These are phyloP conservation scores for Coregonus sp. DNA, from an alignment of 2,797 vertebrate genomes.

Conservation along the genomic window DNA sequence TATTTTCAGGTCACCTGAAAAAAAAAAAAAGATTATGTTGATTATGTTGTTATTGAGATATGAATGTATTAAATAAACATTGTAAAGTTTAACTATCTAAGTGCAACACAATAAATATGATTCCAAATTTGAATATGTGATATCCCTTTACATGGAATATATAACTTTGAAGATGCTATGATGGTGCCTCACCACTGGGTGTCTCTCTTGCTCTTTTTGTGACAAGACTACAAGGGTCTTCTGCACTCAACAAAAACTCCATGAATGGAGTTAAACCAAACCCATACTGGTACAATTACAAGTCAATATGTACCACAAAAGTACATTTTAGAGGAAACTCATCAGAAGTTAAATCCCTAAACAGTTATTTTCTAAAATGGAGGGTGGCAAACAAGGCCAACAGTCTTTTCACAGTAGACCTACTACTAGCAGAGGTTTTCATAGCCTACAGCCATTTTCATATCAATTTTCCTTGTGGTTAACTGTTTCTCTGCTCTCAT, in stretches of 20 bases:
- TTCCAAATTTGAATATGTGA: too few species aligned
- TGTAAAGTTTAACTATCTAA: neutral
- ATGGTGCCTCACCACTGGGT: constrained; percentile 56
- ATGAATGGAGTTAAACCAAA: constrained; percentile 16
- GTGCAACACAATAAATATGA: too few species aligned
- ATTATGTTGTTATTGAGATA: neutral
- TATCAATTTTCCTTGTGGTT: constrained; percentile 29
- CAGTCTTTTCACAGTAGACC: neutral
- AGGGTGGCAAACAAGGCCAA: neutral
- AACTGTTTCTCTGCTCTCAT: constrained; percentile 39
- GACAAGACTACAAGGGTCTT: constrained; percentile 1
- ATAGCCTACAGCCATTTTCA: constrained; percentile 28
- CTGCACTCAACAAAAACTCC: neutral
- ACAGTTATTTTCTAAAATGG: neutral
- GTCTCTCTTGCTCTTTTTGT: constrained; percentile 59
- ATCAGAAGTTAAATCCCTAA: constrained; percentile 15
- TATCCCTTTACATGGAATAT: too few species aligned
- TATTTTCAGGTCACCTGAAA: neutral
- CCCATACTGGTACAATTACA: constrained; percentile 22
- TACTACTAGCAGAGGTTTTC: neutral
- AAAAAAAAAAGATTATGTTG: neutral
- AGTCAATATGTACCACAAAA: neutral
- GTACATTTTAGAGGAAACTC: constrained; percentile 35
- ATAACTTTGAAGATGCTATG: neutral
- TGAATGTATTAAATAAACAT: neutral